A percentile compares a stretch with the other conserved stretches of the same genome.
phyloP scores from a whole-genome alignment of 2,113 vertebrate genomes.

The Oxygymnocypris stewartii region DNA sequence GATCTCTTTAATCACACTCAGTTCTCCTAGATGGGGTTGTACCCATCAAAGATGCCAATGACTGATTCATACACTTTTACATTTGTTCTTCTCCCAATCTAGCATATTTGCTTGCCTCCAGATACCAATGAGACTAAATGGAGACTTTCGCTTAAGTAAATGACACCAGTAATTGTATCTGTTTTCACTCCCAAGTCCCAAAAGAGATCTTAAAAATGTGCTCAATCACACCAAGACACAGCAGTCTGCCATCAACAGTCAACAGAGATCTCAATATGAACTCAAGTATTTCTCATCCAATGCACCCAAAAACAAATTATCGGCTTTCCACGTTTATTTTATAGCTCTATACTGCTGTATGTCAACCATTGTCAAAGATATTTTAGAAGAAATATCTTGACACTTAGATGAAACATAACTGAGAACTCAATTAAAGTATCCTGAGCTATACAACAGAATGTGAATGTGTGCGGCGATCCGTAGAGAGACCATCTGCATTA shows the following conservation, averaged over 20 bases:
- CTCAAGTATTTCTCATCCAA: not conserved
- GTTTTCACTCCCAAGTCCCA: not conserved
- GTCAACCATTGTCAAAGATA: not conserved
- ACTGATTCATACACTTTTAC: not conserved
- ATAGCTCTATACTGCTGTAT: not conserved
- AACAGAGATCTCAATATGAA: not conserved
- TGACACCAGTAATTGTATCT: not conserved
- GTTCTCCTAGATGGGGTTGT: not conserved
- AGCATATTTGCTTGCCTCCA: not conserved
- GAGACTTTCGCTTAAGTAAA: not conserved
- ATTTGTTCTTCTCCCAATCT: not conserved
- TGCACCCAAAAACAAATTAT: not conserved
- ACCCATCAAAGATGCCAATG: not conserved
- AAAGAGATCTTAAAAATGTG: not conserved
- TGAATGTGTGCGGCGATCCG: not conserved
- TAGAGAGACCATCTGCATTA: not conserved
- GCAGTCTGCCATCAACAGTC: not conserved
- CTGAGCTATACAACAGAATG: not conserved
- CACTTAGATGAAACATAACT: not conserved
- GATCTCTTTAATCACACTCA: not conserved
- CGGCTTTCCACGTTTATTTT: not conserved
- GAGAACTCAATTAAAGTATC: not conserved
- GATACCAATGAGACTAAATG: not conserved
- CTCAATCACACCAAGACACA: not conserved
- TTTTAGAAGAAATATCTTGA: not conserved